Evolutionary conservation across 2,797 vertebrate species (phyloP).

Genomic region (Cirrhinus molitorella): DNA sequence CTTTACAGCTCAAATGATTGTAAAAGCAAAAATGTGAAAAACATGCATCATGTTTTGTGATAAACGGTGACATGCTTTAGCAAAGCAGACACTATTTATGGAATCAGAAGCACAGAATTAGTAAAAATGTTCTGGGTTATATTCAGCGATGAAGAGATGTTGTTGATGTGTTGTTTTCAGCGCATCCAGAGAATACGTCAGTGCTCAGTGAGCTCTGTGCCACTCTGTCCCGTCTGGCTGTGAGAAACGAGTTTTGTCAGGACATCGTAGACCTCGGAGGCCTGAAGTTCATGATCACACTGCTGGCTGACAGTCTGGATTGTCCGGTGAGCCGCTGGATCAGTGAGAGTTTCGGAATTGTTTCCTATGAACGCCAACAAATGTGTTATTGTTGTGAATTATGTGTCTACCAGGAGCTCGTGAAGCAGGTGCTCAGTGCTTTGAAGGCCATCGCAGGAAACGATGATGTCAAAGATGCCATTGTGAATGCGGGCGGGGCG

Average conservation of each 20-base stretch:
- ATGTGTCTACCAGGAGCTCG: slow-evolving; percentile 82
- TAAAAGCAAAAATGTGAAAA: too few relatives aligned
- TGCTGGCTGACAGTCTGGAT: slow-evolving; percentile 87
- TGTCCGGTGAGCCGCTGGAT: slow-evolving; percentile 77
- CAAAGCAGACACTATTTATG: too few relatives aligned
- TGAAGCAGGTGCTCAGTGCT: slow-evolving; percentile 88
- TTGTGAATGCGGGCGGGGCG: slow-evolving; percentile 84
- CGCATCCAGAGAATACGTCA: slow-evolving; percentile 76
- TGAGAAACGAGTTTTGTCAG: slow-evolving; percentile 97
- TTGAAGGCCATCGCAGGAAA: slow-evolving; percentile 91
- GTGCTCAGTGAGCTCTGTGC: slow-evolving; percentile 91
- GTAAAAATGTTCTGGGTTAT: too few relatives aligned
- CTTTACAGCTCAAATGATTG: too few relatives aligned
- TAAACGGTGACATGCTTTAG: too few relatives aligned
- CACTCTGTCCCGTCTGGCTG: slow-evolving; percentile 88
- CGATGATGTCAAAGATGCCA: slow-evolving; percentile 92
- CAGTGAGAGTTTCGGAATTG: neutral
- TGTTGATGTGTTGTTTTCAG: slow-evolving; percentile 68
- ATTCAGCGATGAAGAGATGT: neutral
- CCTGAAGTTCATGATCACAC: slow-evolving; percentile 85
- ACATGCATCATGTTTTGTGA: too few relatives aligned
- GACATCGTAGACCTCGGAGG: slow-evolving; percentile 94
- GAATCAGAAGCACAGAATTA: too few relatives aligned
- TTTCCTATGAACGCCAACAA: neutral
- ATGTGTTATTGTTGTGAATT: neutral